phyloP scores from a whole-genome alignment of 2,113 vertebrate species.

The Anarrhichthys ocellatus region DNA sequence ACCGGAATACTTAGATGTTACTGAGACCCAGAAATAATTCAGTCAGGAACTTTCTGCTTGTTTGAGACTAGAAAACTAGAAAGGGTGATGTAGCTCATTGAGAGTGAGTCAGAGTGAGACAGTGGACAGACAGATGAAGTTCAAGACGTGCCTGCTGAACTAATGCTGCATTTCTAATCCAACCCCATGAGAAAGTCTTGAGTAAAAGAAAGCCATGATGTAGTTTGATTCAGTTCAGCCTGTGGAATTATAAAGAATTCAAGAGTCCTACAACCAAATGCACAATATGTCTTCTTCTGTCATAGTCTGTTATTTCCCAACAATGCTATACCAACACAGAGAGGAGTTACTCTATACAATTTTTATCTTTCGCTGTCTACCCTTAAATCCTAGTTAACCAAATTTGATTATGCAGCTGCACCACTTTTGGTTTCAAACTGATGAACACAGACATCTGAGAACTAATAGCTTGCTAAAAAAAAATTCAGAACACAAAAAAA shows the following conservation, averaged over 20 bases:
- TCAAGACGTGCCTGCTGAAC: not conserved
- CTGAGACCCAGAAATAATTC: not conserved
- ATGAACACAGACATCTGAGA: not conserved
- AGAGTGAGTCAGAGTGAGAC: not conserved
- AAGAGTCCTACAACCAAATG: not conserved
- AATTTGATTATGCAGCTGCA: not conserved
- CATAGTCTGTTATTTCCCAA: not conserved
- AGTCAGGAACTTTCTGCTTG: not conserved
- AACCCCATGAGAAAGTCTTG: not conserved
- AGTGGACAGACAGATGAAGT: not conserved
- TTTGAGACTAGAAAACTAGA: not conserved
- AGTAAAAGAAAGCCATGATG: not conserved
- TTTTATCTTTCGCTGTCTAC: not conserved
- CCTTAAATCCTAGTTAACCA: not conserved
- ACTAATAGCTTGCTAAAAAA: not conserved
- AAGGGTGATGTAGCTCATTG: not conserved
- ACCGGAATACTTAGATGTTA: not conserved
- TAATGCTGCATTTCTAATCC: conserved; percentile 18
- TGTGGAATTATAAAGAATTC: not conserved
- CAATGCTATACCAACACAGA: not conserved
- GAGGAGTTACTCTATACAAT: not conserved
- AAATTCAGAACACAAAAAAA: not conserved
- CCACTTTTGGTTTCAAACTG: not conserved
- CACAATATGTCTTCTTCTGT: not conserved
- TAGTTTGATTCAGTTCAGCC: not conserved